A percentile compares a stretch with the other conserved stretches of the same genome.
phyloP scores from a whole-genome alignment of 2,113 vertebrate species.

The Bubo scandiacus region DNA sequence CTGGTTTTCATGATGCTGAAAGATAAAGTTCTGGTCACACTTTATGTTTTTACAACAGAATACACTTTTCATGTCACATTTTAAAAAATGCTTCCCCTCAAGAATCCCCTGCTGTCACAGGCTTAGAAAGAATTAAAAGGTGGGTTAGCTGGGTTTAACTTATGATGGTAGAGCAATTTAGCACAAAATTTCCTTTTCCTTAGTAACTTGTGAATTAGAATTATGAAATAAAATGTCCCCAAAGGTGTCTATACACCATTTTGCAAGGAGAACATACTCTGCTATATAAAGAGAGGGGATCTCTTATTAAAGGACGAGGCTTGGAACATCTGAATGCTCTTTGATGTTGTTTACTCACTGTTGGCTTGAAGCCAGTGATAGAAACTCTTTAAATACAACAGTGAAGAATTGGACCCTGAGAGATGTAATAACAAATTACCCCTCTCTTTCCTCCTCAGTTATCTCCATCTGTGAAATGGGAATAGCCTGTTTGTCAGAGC shows the following conservation, averaged over 20 bases:
- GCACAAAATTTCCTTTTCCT: not conserved
- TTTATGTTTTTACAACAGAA: not conserved
- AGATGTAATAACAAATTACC: constrained; percentile 11
- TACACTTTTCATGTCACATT: not conserved
- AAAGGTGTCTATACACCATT: not conserved
- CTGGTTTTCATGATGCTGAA: not conserved
- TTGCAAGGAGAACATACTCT: not conserved
- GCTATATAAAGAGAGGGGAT: not conserved
- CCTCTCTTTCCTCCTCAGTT: constrained; percentile 31
- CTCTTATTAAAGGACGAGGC: not conserved
- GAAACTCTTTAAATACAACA: not conserved
- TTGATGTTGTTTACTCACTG: constrained; percentile 22
- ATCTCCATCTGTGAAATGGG: constrained; percentile 42
- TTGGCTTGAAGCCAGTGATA: not conserved
- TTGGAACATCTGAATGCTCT: not conserved
- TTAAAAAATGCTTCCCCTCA: not conserved
- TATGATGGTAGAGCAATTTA: not conserved
- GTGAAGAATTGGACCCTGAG: not conserved
- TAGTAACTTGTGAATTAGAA: not conserved
- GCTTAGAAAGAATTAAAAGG: not conserved
- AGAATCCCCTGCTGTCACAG: not conserved
- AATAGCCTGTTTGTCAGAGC: constrained; percentile 29
- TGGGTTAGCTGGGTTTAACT: not conserved
- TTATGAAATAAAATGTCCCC: not conserved
- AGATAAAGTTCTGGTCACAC: not conserved